A percentile compares a stretch with the other conserved stretches of the same genome.
Conservation (phyloP, 1,140 invertebrate genomes). For the Parasteatoda tepidariorum region DNA sequence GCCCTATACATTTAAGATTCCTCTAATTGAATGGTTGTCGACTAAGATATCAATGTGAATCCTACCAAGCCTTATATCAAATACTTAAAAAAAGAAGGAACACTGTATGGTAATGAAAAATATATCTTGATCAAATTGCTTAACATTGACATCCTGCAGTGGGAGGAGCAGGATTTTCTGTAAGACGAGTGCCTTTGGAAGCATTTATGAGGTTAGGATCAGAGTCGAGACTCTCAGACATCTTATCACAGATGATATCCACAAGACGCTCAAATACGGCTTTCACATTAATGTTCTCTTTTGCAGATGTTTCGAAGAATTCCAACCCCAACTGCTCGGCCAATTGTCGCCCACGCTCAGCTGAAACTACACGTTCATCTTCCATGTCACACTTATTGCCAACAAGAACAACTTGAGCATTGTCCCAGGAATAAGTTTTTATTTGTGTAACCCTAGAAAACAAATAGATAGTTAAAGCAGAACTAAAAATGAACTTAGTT, state of each 20-base stretch:
- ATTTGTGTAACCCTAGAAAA: constrained; percentile 95
- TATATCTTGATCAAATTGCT: constrained; percentile 33
- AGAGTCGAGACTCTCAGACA: constrained; percentile 97
- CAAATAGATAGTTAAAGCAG: background rate
- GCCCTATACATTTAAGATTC: no score
- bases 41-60: constrained; percentile 4
- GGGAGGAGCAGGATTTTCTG: constrained; percentile 72
- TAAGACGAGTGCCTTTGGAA: constrained; percentile 78
- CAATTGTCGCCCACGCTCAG: constrained; percentile 95
- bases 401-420: constrained; percentile 99
- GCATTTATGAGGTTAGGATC: constrained; percentile 89
- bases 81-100: constrained; percentile 31
- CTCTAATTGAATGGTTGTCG: background rate
- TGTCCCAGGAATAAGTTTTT: constrained; percentile 99
- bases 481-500: no score
- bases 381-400: constrained; percentile 99
- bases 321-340: constrained; percentile 98
- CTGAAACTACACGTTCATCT: constrained; percentile 97
- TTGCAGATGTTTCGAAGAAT: constrained; percentile 99
- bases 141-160: constrained; percentile 61
- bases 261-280: constrained; percentile 97
- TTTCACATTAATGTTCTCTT: constrained; percentile 99
- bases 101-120: constrained; percentile 49
- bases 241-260: constrained; percentile 99
- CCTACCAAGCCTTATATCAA: constrained; percentile 50